Conservation (phyloP, 1,140 invertebrate species). For the Plodia interpunctella region DNA sequence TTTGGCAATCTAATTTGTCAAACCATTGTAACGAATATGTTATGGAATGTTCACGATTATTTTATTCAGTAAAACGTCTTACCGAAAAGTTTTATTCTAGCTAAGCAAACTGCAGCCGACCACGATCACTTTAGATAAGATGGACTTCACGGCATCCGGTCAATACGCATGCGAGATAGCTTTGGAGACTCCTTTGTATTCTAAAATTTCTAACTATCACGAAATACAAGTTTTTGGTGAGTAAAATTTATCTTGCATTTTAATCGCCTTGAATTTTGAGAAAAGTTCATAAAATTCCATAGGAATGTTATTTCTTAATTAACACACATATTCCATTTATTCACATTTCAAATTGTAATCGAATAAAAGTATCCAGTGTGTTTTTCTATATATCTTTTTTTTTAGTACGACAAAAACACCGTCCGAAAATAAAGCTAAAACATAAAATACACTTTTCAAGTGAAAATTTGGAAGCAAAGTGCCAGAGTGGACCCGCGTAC, state of each 20-base stretch:
- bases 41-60: too few relatives aligned
- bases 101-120: constrained; percentile 80
- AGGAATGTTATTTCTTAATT: too few relatives aligned
- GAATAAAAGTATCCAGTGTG: too few relatives aligned
- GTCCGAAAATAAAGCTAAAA: constrained; percentile 85
- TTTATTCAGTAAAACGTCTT: background rate
- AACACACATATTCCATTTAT: too few relatives aligned
- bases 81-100: constrained; percentile 41
- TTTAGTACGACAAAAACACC: constrained; percentile 83
- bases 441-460: constrained; percentile 82
- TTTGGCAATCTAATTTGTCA: too few relatives aligned
- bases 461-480: constrained; percentile 86
- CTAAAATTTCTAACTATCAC: constrained; percentile 80
- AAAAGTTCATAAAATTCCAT: too few relatives aligned
- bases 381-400: constrained; percentile 20
- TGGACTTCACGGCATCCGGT: constrained; percentile 82
- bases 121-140: constrained; percentile 80
- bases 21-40: too few relatives aligned
- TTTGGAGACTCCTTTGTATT: constrained; percentile 83
- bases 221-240: constrained; percentile 84
- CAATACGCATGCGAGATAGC: constrained; percentile 83
- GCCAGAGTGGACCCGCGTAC: constrained; percentile 84
- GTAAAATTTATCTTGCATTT: too few relatives aligned
- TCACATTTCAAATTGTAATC: too few relatives aligned
- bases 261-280: too few relatives aligned